These are phyloP conservation scores for Tillus elongatus DNA, from an alignment of 2,888 invertebrate genomes.

Conservation along the genomic window DNA sequence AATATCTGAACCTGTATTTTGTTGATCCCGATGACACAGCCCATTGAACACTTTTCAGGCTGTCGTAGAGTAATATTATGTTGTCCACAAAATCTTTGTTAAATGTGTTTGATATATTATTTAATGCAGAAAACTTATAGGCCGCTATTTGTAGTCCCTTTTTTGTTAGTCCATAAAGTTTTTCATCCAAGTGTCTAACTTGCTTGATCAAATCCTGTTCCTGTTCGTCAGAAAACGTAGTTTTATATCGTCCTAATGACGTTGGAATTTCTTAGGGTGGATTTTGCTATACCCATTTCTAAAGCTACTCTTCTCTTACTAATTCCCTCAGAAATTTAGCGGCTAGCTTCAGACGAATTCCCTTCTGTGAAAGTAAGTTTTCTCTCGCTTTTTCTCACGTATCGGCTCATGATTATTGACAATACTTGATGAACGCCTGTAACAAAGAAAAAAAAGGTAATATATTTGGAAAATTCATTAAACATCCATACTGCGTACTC, in stretches of 20 bases:
- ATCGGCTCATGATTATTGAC: background rate
- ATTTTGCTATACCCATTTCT: background rate
- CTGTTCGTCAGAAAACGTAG: background rate
- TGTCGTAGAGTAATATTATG: background rate
- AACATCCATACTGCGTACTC: no score
- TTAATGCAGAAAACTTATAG: background rate
- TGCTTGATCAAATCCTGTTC: background rate
- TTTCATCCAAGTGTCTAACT: background rate
- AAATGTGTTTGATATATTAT: background rate
- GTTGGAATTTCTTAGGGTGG: background rate
- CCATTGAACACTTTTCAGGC: slow-evolving; percentile 2
- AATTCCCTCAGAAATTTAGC: background rate
- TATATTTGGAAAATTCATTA: background rate
- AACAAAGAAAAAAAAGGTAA: background rate
- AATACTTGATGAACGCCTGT: no score
- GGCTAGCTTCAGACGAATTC: background rate
- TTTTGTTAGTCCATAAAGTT: background rate
- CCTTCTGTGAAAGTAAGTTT: background rate
- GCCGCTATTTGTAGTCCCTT: background rate
- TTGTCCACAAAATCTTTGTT: slow-evolving; percentile 1
- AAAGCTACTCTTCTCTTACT: background rate
- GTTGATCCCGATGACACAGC: background rate
- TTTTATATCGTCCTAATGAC: slow-evolving; percentile 1
- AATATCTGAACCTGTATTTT: background rate
- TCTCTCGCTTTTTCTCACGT: background rate